Conservation (phyloP, 2,888 invertebrate species). For the Gortyna flavago region DNA sequence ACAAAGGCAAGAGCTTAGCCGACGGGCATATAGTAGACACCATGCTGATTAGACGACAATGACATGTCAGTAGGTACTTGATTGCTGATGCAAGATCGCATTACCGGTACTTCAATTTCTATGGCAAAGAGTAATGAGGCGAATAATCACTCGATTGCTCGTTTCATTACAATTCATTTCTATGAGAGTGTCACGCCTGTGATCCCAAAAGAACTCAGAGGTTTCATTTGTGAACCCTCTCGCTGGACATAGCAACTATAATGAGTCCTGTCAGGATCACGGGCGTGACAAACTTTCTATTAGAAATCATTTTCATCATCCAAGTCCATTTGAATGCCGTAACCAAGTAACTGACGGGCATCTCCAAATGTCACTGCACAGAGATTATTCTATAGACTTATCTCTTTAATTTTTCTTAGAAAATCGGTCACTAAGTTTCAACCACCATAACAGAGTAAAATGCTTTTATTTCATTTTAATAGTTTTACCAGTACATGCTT, state of each 20-base stretch:
- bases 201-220: background rate
- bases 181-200: background rate
- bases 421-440: background rate
- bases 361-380: background rate
- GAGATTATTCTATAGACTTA: background rate
- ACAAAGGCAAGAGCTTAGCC: no score
- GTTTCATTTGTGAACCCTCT: no score
- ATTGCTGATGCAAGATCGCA: background rate
- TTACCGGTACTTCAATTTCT: background rate
- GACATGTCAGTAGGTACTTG: background rate
- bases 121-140: background rate
- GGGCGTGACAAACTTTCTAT: background rate
- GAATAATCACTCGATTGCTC: slow-evolving; percentile 18
- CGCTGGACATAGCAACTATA: no score
- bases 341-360: background rate
- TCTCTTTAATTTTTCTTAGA: no score
- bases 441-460: background rate
- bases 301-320: background rate
- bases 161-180: background rate
- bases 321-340: background rate
- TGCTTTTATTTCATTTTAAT: background rate
- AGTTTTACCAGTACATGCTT: background rate
- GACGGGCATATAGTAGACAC: background rate
- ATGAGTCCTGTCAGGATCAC: no score
- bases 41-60: background rate